Evolutionary conservation across 2,797 vertebrate genomes (phyloP), one percentile per base, ranked within the genome.

Genomic region (Heterohyrax brucei): DNA sequence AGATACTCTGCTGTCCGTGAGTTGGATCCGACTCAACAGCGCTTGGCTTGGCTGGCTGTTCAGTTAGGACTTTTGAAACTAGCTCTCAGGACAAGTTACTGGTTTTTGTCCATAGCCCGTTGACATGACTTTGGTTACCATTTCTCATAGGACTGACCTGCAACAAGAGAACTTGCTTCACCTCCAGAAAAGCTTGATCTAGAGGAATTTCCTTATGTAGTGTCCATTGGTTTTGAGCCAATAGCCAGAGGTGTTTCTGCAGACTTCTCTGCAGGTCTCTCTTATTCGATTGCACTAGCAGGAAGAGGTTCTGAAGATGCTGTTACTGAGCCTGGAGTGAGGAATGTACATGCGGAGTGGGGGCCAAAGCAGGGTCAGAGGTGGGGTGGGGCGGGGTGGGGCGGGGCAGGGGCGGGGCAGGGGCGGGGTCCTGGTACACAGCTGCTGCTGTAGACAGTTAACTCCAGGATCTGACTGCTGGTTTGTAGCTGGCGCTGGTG

Each of bases 181-280:
- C 24, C 21, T 62, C 24, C 61, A 24, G 24, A 62, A 62, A 62
- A 22, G 19, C 24, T 62, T 21, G 61, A 62, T 22, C 19, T 4
- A 62, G 61, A 62, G 9, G 61, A 62, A 62, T 62, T 1, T 62
- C 61, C 61, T 62, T 19, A 62, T 24, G 59, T 62, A 62, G 19
- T 98, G 77, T 98, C 98, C 96, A 97, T 97, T 90, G 98, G 97
- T 28, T 98, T 97, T 22, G 98, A 98, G 33, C 98, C 98, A 14
- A 98, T 80, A 6, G 98, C 96, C 94, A 98, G 92, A 61, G 96
- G 98, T 22, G 97, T 98, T 96, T 99, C 99, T 75, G 98, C 98
- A 72, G 98, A 93, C 66, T 98, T 98, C 89, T 98, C 98, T 53
- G 94, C 92, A 70, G 98, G 97, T 84, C 98, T 99, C 96, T 99